Evolutionary conservation across 2,888 invertebrate genomes (phyloP), one percentile per base, ranked within the genome.

Genomic region (Agrochola macilenta): DNA sequence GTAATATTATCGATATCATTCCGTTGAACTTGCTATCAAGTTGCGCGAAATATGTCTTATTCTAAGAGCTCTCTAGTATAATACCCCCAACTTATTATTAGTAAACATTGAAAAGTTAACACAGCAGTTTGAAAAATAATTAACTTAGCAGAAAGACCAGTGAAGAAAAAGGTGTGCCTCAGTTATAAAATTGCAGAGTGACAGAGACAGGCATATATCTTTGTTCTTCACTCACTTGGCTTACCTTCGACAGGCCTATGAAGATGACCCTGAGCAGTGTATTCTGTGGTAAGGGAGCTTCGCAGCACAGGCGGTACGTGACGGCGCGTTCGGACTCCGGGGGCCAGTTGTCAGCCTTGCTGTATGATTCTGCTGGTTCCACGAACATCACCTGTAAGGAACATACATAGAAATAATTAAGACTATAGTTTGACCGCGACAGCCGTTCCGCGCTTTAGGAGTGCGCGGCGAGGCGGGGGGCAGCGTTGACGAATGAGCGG

Each of bases 261-360:
- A 98, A 97, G 69, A 99, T 97, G 72, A 99, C 97, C 66, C 98
- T 96, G 74, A 99, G 96, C 74, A 99, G 95, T 0, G 99, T 98
- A 88, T 98, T 98, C 95, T 99, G 99, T 58, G 98, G 97, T 66
- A 99, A 97, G 0, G 99, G 99, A 26, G 99, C 98, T 94, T 99
- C 99, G 57, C 98, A 98, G 76, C 98, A 98, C 76, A 99, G 95
- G 43, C 99, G 97, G 91, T 99, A 97, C 74, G 98, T 97, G 66
- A 98, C 94, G 49, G 97, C 97, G 86, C 99, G 97, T 90, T 99
- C 99, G 14, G 98, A 98, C 94, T 99, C 99, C 0, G 98, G 98
- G 1, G 99, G 99, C 99, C 99, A 99, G 94, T 98, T 98, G 94
- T 98, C 98, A 82, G 97, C 96, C 93, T 98, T 98, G 90, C 98